A percentile compares a stretch with the other conserved stretches of the same genome.
Evolutionary conservation across 2,113 vertebrate species (phyloP).

Genomic region (Poeciliopsis occidentalis): DNA sequence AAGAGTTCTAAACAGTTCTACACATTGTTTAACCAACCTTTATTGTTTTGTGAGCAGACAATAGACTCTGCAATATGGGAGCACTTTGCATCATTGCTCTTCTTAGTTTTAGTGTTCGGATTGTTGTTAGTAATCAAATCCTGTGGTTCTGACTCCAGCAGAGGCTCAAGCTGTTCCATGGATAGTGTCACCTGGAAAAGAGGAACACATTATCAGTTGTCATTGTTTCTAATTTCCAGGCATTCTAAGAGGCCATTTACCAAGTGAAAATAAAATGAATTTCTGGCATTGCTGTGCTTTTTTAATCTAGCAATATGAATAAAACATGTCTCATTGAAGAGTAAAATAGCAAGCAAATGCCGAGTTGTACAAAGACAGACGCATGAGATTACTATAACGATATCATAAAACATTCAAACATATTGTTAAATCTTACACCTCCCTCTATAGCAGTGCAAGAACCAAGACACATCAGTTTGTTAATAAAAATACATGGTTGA

Average conservation of each 20-base stretch:
- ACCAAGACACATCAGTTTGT: constrained; percentile 63
- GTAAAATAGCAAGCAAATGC: constrained; percentile 53
- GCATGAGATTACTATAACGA: constrained; percentile 47
- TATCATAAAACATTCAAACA: constrained; percentile 71
- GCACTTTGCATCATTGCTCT: constrained; percentile 35
- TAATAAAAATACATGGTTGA: constrained; percentile 70
- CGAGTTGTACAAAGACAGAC: constrained; percentile 24
- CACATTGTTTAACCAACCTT: constrained; percentile 57
- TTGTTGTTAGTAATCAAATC: constrained; percentile 44
- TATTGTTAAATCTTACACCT: constrained; percentile 63
- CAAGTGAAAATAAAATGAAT: constrained; percentile 2
- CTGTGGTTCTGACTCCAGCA: constrained; percentile 48
- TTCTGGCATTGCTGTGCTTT: constrained; percentile 39
- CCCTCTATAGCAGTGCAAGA: constrained; percentile 45
- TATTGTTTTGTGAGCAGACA: constrained; percentile 56
- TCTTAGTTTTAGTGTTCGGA: constrained; percentile 49
- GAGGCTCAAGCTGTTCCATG: constrained; percentile 45
- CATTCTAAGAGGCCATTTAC: constrained; percentile 10
- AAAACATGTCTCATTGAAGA: constrained; percentile 64
- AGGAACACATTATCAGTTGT: constrained; percentile 29
- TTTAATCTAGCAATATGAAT: constrained; percentile 60
- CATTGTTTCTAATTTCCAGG: neutral
- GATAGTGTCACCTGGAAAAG: constrained; percentile 59
- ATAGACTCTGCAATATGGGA: constrained; percentile 37
- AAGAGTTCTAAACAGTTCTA: constrained; percentile 8